Evolutionary conservation across 1,140 invertebrate genomes (phyloP).

Genomic region (Atta cephalotes): DNA sequence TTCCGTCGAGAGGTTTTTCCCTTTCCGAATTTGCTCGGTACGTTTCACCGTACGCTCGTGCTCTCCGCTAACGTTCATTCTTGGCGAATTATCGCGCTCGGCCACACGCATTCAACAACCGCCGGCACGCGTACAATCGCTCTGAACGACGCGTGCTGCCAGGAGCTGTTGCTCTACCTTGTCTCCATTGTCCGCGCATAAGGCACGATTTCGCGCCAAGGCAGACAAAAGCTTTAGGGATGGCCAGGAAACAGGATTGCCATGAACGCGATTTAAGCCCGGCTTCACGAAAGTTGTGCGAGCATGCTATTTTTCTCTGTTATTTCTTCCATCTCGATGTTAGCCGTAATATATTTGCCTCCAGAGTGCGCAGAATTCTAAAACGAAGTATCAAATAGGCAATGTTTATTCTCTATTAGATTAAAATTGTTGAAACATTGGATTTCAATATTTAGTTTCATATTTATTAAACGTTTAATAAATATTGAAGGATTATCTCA

Average conservation of each 20-base stretch:
- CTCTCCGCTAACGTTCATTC: slow-evolving; percentile 64
- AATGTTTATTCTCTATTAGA: slow-evolving; percentile 11
- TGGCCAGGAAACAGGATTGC: slow-evolving; percentile 13
- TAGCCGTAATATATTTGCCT: slow-evolving; percentile 8
- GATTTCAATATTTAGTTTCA: not conserved
- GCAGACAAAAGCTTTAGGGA: not conserved
- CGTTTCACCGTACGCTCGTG: slow-evolving; percentile 14
- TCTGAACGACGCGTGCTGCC: slow-evolving; percentile 30
- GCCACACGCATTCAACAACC: slow-evolving; percentile 65
- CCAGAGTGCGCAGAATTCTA: not conserved
- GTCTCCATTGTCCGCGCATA: slow-evolving; percentile 54
- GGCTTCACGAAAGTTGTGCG: slow-evolving; percentile 15
- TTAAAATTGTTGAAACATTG: too few relatives aligned
- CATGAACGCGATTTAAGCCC: slow-evolving; percentile 35
- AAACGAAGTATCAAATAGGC: not conserved
- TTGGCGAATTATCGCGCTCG: slow-evolving; percentile 66
- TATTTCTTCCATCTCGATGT: slow-evolving; percentile 7
- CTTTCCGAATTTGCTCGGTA: slow-evolving; percentile 4
- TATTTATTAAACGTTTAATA: slow-evolving; percentile 1
- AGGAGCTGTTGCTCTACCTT: slow-evolving; percentile 17
- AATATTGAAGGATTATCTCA: slow-evolving; percentile 21
- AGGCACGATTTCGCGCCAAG: slow-evolving; percentile 49
- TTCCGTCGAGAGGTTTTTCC: not conserved
- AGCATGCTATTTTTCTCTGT: slow-evolving; percentile 1
- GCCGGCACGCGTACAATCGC: slow-evolving; percentile 10